phyloP scores from a whole-genome alignment of 1,140 invertebrate species.

The Gonioctena quinquepunctata region DNA sequence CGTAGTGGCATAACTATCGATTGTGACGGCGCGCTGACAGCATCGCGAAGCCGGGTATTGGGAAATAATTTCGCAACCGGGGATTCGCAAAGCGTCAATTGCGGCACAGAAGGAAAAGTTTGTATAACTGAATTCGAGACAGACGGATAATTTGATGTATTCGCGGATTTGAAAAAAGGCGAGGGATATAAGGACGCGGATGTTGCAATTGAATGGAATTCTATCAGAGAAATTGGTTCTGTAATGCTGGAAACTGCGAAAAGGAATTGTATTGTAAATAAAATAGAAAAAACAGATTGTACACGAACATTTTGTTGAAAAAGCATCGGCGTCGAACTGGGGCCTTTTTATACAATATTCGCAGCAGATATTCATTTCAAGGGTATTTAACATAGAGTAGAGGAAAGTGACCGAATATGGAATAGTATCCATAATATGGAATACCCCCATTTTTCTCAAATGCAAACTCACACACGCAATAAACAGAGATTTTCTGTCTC shows the following conservation, averaged over 20 bases:
- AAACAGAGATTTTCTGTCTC: too few relatives aligned
- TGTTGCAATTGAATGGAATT: not conserved
- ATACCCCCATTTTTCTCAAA: too few relatives aligned
- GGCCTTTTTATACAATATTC: too few relatives aligned
- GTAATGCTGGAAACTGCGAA: not conserved
- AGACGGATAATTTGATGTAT: not conserved
- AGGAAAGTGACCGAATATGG: too few relatives aligned
- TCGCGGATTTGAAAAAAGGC: not conserved
- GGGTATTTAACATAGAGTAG: too few relatives aligned
- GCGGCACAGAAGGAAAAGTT: not conserved
- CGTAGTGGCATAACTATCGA: not conserved
- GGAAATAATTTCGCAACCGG: slow-evolving; percentile 8
- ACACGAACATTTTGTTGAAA: too few relatives aligned
- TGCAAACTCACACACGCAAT: too few relatives aligned
- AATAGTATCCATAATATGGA: too few relatives aligned
- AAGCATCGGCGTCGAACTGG: too few relatives aligned
- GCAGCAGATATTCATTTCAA: too few relatives aligned
- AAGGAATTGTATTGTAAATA: not conserved
- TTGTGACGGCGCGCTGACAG: slow-evolving; percentile 9
- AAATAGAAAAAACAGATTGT: not conserved
- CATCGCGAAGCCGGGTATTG: not conserved
- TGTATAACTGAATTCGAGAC: not conserved
- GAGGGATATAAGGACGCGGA: not conserved
- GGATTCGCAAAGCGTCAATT: slow-evolving; percentile 7
- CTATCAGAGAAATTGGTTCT: not conserved